A percentile compares a stretch with the other conserved stretches of the same genome.
Evolutionary conservation across 1,140 invertebrate genomes (phyloP).

Genomic region (Eriocheir sinensis): DNA sequence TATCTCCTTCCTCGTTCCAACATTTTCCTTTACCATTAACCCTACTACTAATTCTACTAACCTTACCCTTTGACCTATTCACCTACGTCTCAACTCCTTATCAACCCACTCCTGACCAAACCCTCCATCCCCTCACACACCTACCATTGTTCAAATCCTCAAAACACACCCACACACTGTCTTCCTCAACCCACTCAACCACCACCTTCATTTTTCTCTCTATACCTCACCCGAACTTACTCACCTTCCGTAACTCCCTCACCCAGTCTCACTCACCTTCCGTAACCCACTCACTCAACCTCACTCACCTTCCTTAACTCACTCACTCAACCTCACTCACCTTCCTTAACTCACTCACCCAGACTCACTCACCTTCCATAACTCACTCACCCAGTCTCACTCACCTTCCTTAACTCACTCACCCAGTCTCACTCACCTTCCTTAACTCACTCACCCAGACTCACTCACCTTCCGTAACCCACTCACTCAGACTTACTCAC

Average conservation of each 20-base stretch:
- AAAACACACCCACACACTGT: too few species aligned
- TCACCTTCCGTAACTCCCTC: neutral
- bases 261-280: neutral
- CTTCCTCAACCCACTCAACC: slow-evolving; percentile 17
- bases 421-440: neutral
- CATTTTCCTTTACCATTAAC: neutral
- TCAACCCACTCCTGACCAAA: neutral
- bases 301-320: slow-evolving; percentile 14
- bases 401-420: neutral
- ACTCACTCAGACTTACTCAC: neutral
- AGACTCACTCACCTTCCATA: too few species aligned
- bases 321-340: slow-evolving; percentile 17
- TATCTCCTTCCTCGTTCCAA: neutral
- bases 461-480: neutral
- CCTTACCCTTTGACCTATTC: neutral
- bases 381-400: too few species aligned
- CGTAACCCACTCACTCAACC: neutral
- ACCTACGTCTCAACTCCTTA: neutral
- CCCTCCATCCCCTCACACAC: neutral
- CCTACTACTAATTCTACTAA: neutral
- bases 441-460: neutral
- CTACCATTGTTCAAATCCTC: neutral
- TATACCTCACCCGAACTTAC: too few species aligned
- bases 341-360: neutral
- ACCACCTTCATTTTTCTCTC: neutral